Conservation (phyloP, 1,140 invertebrate species). For the Procambarus clarkii region DNA sequence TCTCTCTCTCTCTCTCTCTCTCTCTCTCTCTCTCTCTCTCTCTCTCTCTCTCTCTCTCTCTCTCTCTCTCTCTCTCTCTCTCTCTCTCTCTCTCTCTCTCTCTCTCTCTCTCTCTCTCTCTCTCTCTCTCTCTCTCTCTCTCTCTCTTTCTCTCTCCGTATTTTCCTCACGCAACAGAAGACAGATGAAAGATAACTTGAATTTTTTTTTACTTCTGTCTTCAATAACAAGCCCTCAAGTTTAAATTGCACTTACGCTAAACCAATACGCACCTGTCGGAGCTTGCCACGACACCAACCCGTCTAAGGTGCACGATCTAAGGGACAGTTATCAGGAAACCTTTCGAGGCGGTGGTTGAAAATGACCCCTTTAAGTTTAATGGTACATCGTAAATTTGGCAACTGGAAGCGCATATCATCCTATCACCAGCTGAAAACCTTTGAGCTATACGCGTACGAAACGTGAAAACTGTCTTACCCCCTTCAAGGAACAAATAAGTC, state of each 20-base stretch:
- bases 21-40: constrained; percentile 33
- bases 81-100: constrained; percentile 26
- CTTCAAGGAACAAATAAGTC: neutral
- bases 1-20: constrained; percentile 29
- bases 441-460: constrained; percentile 60
- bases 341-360: constrained; percentile 54
- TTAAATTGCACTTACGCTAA: neutral
- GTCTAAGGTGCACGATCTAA: constrained; percentile 23
- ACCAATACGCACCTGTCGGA: neutral
- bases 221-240: neutral
- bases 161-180: constrained; percentile 59
- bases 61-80: neutral
- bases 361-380: constrained; percentile 69
- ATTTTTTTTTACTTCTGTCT: constrained; percentile 1
- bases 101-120: constrained; percentile 33
- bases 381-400: constrained; percentile 67
- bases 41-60: constrained; percentile 2
- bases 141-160: constrained; percentile 18
- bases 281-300: constrained; percentile 10
- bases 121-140: constrained; percentile 1
- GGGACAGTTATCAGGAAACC: constrained; percentile 37
- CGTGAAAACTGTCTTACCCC: neutral
- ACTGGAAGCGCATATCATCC: constrained; percentile 67
- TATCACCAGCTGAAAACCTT: constrained; percentile 63
- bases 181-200: constrained; percentile 56